Percentiles rank a stretch among this genome's conserved stretches.
Conservation (phyloP, 2,797 vertebrate genomes). For the Xerus rutilus region DNA sequence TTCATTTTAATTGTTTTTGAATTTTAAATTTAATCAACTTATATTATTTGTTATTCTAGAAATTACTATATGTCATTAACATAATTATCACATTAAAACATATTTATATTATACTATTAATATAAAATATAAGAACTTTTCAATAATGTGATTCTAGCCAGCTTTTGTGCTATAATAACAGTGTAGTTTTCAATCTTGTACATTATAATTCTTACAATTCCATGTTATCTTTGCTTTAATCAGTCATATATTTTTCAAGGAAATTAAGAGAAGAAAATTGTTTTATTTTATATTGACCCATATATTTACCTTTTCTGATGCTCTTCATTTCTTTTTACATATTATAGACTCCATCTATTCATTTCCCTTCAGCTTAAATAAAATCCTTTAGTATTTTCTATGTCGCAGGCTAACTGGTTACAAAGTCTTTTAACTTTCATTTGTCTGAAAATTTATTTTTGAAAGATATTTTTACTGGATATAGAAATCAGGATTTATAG, state of each 20-base stretch:
- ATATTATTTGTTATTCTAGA: background rate
- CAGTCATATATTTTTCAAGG: background rate
- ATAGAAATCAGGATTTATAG: too few relatives aligned
- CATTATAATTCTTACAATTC: background rate
- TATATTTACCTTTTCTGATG: too few relatives aligned
- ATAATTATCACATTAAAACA: background rate
- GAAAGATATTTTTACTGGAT: too few relatives aligned
- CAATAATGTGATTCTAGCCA: background rate
- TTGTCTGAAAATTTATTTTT: too few relatives aligned
- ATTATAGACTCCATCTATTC: too few relatives aligned
- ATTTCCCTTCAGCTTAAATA: too few relatives aligned
- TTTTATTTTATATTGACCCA: too few relatives aligned
- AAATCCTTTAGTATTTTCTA: too few relatives aligned
- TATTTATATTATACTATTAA: background rate
- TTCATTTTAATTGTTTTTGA: background rate
- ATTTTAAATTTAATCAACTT: background rate
- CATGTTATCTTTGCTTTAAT: background rate
- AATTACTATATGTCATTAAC: background rate
- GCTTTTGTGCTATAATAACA: background rate
- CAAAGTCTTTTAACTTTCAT: too few relatives aligned
- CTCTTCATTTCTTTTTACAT: too few relatives aligned
- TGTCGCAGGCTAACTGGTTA: too few relatives aligned
- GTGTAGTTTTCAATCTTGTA: background rate
- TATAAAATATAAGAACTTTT: background rate
- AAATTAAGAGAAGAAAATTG: constrained; percentile 3